Evolutionary conservation across 2,888 invertebrate genomes (phyloP).

Genomic region (Eupelmus urozonus): DNA sequence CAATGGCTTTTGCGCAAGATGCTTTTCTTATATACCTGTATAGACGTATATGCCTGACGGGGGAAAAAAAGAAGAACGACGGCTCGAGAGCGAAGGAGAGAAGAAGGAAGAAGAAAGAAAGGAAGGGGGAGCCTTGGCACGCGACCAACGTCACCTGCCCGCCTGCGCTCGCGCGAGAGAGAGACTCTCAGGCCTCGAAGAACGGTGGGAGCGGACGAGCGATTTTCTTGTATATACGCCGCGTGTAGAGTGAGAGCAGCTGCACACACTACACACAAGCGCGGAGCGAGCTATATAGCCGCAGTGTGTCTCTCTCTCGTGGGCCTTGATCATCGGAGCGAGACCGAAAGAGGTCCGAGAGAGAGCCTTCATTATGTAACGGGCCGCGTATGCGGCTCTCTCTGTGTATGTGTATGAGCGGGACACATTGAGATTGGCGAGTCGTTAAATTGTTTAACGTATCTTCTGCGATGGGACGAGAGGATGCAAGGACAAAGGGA

Average conservation of each 20-base stretch:
- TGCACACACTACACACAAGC: conserved; percentile 65
- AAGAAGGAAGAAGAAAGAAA: conserved; percentile 13
- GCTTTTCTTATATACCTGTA: conserved; percentile 71
- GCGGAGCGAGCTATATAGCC: background rate
- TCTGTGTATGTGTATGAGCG: conserved; percentile 62
- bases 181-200: conserved; percentile 3
- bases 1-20: conserved; percentile 71
- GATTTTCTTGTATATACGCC: conserved; percentile 67
- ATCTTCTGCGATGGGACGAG: too few species aligned
- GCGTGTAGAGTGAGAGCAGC: conserved; percentile 64
- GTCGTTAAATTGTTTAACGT: conserved; percentile 51
- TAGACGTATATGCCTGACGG: background rate
- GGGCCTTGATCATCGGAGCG: conserved; percentile 68
- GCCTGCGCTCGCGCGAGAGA: conserved; percentile 8
- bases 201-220: conserved; percentile 57
- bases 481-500: conserved; percentile 33
- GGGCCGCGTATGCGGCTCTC: conserved; percentile 47
- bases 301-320: conserved; percentile 45
- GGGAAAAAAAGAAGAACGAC: conserved; percentile 10
- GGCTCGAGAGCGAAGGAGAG: conserved; percentile 7
- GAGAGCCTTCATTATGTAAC: too few species aligned
- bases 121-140: conserved; percentile 72
- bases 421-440: conserved; percentile 69
- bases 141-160: conserved; percentile 77
- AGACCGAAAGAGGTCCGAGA: conserved; percentile 67